Base-by-base conservation (phyloP, 2,797 vertebrate species). In the Lithobates pipiens region DNA sequence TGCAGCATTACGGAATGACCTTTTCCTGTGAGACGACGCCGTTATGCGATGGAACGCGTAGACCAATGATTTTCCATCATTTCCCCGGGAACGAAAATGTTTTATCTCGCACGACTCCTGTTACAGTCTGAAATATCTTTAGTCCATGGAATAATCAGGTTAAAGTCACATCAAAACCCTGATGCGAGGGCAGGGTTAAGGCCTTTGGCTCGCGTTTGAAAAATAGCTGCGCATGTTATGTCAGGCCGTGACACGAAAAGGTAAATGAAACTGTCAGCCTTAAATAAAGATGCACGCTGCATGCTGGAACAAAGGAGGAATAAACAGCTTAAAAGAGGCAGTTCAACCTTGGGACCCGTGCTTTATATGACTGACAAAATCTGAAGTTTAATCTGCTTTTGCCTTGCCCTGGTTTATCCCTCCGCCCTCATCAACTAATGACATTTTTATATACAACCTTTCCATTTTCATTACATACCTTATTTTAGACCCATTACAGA, bases 71-170 rank as follows among this genome's bases (percentile, higher is more conserved):
- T 90, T 34, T 70, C 78, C 82, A 73, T 42, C 65, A 65, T 79
- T 89, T 88, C 72, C 77, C 67, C 77, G 82, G 90, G 83, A 89
- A 89, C 82, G 0, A 88, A 88, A 89, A 87, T 88, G 84, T 90
- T 90, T 90, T 88, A 88, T 91, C 91, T 86, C 88, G 88, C 89
- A 87, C 61, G 77, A 89, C 88, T 88, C 90, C 89, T 90, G 90
- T 91, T 93, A 92, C 90, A 93, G 92, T 89, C 89, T 89, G 86
- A 89, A 90, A 88, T 87, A 91, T 92, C 89, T 91, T 90, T 88
- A 0, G 1, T 54, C 88, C 88, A 82, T 84, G 63, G 90, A 89
- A 90, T 93, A 92, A 93, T 93, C 90, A 90, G 88, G 92, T 92
- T 93, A 92, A 89, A 91, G 91, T 85, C 85, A 80, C 88, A 91